Evolutionary conservation across 2,888 invertebrate species (phyloP).

Genomic region (Cephus pulcher): DNA sequence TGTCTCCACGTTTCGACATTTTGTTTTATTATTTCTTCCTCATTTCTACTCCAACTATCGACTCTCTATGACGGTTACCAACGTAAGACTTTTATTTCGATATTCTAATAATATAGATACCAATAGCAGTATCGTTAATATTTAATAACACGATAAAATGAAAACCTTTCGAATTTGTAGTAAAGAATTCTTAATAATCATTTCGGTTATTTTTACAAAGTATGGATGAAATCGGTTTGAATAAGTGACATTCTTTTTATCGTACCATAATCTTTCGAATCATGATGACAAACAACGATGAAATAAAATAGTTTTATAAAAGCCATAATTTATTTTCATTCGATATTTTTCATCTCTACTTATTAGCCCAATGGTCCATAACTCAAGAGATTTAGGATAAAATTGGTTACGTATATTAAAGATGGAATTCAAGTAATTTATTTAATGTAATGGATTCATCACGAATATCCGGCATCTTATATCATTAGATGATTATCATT

Average conservation of each 20-base stretch:
- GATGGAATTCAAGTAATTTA: slow-evolving; percentile 1
- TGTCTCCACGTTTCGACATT: not conserved
- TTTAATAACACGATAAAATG: not conserved
- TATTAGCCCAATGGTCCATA: slow-evolving; percentile 11
- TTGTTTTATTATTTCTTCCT: not conserved
- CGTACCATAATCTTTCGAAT: not conserved
- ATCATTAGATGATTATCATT: slow-evolving; percentile 30
- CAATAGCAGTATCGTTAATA: not conserved
- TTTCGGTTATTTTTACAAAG: not conserved
- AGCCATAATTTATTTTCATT: not conserved
- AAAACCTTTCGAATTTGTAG: not conserved
- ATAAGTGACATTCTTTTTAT: not conserved
- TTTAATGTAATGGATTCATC: not conserved
- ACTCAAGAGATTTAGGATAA: not conserved
- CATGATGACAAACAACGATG: not conserved
- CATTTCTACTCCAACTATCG: not conserved
- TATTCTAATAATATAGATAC: not conserved
- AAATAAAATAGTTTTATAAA: not conserved
- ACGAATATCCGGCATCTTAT: slow-evolving; percentile 14
- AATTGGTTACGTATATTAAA: not conserved
- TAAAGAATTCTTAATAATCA: not conserved
- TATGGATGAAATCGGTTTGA: not conserved
- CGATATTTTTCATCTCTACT: not conserved
- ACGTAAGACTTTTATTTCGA: not conserved
- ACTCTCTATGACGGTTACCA: not conserved